A percentile compares a stretch with the other conserved stretches of the same genome.
Evolutionary conservation across 1,140 invertebrate genomes (phyloP).

Genomic region (Zaprionus davidi): DNA sequence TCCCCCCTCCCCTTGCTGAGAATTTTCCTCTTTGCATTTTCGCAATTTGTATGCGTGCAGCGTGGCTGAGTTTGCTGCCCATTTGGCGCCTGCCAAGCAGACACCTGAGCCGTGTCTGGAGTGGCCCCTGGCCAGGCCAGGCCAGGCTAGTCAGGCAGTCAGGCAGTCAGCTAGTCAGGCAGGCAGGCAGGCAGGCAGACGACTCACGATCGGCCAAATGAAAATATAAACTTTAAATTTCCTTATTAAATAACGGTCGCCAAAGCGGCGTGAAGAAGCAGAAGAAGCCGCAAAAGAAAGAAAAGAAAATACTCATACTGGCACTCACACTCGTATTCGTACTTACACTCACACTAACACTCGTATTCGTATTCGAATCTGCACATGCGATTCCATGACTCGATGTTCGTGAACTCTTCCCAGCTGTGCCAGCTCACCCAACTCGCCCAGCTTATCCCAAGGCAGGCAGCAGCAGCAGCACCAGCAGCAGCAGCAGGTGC

Average conservation of each 20-base stretch:
- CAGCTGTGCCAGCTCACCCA: slow-evolving; percentile 9
- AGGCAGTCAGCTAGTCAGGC: background rate
- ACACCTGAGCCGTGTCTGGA: slow-evolving; percentile 41
- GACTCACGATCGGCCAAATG: slow-evolving; percentile 51
- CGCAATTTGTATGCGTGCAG: slow-evolving; percentile 66
- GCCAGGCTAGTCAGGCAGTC: slow-evolving; percentile 11
- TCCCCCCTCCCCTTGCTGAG: background rate
- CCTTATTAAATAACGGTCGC: slow-evolving; percentile 79
- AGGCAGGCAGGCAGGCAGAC: slow-evolving; percentile 8
- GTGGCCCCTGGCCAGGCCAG: slow-evolving; percentile 27
- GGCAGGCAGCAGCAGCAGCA: slow-evolving; percentile 2
- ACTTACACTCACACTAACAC: background rate
- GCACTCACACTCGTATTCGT: background rate
- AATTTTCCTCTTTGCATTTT: slow-evolving; percentile 64
- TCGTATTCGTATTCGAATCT: background rate
- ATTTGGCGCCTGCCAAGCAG: slow-evolving; percentile 70
- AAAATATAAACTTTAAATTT: slow-evolving; percentile 64
- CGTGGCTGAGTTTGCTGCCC: slow-evolving; percentile 54
- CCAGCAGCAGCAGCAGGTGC: slow-evolving; percentile 41
- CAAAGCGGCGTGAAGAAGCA: slow-evolving; percentile 42
- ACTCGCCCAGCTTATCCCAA: slow-evolving; percentile 1
- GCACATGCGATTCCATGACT: slow-evolving; percentile 7
- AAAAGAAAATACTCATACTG: slow-evolving; percentile 5
- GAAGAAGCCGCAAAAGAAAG: background rate
- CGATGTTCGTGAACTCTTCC: slow-evolving; percentile 17